Evolutionary conservation across 1,140 invertebrate genomes (phyloP).

Genomic region (Nautilus pompilius): DNA sequence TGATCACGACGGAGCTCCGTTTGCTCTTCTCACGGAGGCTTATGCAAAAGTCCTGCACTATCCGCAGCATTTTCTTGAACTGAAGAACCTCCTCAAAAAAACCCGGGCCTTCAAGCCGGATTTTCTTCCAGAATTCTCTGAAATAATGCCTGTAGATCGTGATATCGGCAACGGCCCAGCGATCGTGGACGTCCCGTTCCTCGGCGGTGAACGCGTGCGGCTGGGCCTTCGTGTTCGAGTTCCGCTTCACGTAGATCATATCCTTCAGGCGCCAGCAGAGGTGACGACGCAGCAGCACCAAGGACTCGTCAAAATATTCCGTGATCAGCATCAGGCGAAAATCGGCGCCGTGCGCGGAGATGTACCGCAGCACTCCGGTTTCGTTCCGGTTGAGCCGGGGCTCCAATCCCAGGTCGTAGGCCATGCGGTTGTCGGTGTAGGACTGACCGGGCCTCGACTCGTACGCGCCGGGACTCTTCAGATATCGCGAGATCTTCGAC

Average conservation of each 20-base stretch:
- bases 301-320: conserved; percentile 60
- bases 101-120: conserved; percentile 4
- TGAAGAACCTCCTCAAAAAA: conserved; percentile 10
- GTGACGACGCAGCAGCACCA: conserved; percentile 56
- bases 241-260: conserved; percentile 40
- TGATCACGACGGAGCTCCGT: neutral
- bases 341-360: conserved; percentile 21
- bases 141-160: conserved; percentile 21
- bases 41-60: neutral
- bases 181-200: neutral
- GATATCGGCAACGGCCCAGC: conserved; percentile 14
- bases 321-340: conserved; percentile 60
- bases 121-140: conserved; percentile 6
- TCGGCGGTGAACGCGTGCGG: neutral
- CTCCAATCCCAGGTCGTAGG: conserved; percentile 27
- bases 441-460: conserved; percentile 10
- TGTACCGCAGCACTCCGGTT: conserved; percentile 14
- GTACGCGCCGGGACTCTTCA: conserved; percentile 20
- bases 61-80: neutral
- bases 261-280: conserved; percentile 59
- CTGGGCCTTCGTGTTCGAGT: conserved; percentile 1
- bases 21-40: neutral
- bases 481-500: conserved; percentile 8
- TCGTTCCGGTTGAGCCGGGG: conserved; percentile 11
- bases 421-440: conserved; percentile 28